Conservation (phyloP, 2,113 vertebrate genomes). For the Aspiorhynchus laticeps region DNA sequence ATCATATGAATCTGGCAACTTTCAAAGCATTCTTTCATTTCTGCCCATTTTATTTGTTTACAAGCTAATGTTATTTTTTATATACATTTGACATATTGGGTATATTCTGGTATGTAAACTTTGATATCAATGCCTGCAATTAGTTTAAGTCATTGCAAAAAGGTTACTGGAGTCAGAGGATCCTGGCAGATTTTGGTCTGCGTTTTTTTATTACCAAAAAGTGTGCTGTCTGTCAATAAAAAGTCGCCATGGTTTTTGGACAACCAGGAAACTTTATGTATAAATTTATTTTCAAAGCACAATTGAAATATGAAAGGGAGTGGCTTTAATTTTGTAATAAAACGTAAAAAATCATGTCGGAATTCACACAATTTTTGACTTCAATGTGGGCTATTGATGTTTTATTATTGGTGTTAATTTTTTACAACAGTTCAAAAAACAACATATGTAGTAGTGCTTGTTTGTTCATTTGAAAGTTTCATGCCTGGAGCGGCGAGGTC, state of each 20-base stretch:
- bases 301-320: conserved; percentile 60
- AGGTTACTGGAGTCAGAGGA: not conserved
- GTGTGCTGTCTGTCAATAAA: not conserved
- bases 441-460: not conserved
- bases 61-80: not conserved
- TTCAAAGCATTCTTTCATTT: not conserved
- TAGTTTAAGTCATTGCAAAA: not conserved
- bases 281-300: conserved; percentile 60
- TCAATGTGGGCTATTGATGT: not conserved
- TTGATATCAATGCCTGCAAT: not conserved
- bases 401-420: not conserved
- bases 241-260: conserved; percentile 8
- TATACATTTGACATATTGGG: not conserved
- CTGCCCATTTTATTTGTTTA: conserved; percentile 1
- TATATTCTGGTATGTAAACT: not conserved
- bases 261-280: conserved; percentile 22
- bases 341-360: conserved; percentile 26
- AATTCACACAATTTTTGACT: not conserved
- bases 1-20: not conserved
- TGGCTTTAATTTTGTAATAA: conserved; percentile 66
- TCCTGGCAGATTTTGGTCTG: not conserved
- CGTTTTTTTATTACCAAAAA: conserved; percentile 2
- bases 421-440: not conserved
- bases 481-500: not conserved
- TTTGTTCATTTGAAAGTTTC: not conserved